Evolutionary conservation across 2,888 invertebrate species (phyloP).

Genomic region (Acleris laterana): DNA sequence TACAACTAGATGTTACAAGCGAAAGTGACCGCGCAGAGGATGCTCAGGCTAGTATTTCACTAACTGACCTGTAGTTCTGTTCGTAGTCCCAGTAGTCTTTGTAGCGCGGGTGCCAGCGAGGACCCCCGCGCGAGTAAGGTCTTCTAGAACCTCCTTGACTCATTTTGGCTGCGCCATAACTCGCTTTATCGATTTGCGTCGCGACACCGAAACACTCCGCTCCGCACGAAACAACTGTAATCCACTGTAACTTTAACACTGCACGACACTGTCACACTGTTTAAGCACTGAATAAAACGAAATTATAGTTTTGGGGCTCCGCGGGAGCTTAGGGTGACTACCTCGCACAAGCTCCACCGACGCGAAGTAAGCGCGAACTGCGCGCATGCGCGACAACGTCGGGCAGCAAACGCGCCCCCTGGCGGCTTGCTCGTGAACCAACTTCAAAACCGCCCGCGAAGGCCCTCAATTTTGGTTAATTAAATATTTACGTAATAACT

Average conservation of each 20-base stretch:
- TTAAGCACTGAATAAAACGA: constrained; percentile 42
- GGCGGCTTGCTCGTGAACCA: constrained; percentile 46
- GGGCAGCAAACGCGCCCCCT: constrained; percentile 52
- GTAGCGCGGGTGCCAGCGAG: constrained; percentile 80
- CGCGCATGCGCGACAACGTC: constrained; percentile 67
- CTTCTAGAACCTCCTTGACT: constrained; percentile 79
- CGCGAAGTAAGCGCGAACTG: constrained; percentile 70
- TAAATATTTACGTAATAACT: constrained; percentile 48
- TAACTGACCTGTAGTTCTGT: constrained; percentile 72
- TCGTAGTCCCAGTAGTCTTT: constrained; percentile 83
- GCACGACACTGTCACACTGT: constrained; percentile 67
- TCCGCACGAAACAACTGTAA: constrained; percentile 45
- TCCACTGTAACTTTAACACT: constrained; percentile 49
- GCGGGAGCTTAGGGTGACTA: constrained; percentile 57
- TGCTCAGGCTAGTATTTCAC: too few species aligned
- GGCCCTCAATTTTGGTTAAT: constrained; percentile 45
- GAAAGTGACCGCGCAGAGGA: constrained; percentile 26
- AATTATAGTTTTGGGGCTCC: constrained; percentile 49
- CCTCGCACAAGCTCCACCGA: constrained; percentile 63
- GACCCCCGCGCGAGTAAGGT: constrained; percentile 79
- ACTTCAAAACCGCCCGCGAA: constrained; percentile 73
- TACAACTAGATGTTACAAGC: constrained; percentile 27
- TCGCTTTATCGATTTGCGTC: constrained; percentile 69
- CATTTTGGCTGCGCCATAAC: constrained; percentile 73
- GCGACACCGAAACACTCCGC: constrained; percentile 50